Base-by-base conservation (phyloP, 2,797 vertebrate species). In the Poecile montanus region DNA sequence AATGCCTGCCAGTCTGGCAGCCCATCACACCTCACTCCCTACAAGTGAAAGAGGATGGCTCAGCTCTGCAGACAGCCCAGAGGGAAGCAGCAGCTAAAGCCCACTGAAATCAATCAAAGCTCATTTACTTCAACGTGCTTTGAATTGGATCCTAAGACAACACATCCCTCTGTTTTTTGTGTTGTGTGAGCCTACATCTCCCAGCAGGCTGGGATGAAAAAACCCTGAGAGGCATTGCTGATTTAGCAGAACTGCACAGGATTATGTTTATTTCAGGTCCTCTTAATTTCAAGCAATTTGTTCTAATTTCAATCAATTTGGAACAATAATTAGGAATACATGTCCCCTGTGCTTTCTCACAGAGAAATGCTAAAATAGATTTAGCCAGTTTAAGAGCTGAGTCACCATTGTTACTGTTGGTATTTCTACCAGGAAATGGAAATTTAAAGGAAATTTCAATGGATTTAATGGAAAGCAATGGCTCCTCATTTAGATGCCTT, bases 1-100 rank as follows among this genome's bases (percentile, higher is more conserved):
- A 58, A 8, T 0, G 2, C 47, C 75, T 74, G 19, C 0, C 2
- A 9, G 50, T 29, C 0, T 0, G 70, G 36, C 65, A 83, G 68
- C 44, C 27, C 1, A 61, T 62, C 79, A 66, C 73, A 76, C n/a
- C 40, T 89, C 66, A 4, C 44, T 78, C 71, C n/a, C 1, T 4
- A 13, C 45, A 30, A 29, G 51, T 6, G 19, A 63, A 47, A 73
- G 38, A 17, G 68, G 17, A 51, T 38, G 36, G 11, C 23, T 84
- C 44, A 60, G 25, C 36, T 70, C 70, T 61, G 36, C 3, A 9
- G 47, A 26, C 1, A 7, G 15, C 27, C 8, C 0, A 6, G 22
- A 25, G 34, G 16, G 54, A 91, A 65, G 53, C 32, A 57, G 29
- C 83, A 34, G 25, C 15, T 51, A 29, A 84, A 88, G 11, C 51